These are phyloP conservation scores for Platerodrilus igneus DNA, from an alignment of 2,888 invertebrate species.

Conservation along the genomic window DNA sequence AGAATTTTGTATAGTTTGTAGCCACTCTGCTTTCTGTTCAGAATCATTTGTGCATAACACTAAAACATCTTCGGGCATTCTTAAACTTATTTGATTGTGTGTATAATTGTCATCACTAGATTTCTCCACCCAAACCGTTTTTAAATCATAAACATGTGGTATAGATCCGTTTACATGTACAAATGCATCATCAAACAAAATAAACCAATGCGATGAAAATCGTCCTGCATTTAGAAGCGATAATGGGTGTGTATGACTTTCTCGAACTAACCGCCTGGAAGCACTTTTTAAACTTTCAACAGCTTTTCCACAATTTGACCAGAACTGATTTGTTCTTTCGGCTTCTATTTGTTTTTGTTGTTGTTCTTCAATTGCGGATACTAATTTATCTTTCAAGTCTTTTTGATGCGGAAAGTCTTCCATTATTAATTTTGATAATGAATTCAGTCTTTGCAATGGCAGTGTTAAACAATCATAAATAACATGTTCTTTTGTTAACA, in stretches of 20 bases:
- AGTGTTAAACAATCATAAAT: slow-evolving; percentile 58
- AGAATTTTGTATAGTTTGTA: slow-evolving; percentile 68
- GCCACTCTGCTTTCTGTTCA: slow-evolving; percentile 74
- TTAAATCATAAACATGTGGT: slow-evolving; percentile 62
- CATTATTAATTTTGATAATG: slow-evolving; percentile 60
- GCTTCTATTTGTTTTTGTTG: slow-evolving; percentile 61
- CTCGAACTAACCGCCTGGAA: slow-evolving; percentile 70
- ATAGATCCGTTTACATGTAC: slow-evolving; percentile 69
- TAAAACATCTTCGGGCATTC: slow-evolving; percentile 74
- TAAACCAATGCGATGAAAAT: slow-evolving; percentile 75
- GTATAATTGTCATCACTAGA: slow-evolving; percentile 54
- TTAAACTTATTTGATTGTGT: slow-evolving; percentile 63
- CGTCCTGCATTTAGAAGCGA: slow-evolving; percentile 65
- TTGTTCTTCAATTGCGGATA: slow-evolving; percentile 59
- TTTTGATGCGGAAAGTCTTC: slow-evolving; percentile 48
- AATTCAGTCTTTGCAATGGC: slow-evolving; percentile 58
- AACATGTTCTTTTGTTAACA: slow-evolving; percentile 54
- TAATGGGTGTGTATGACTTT: slow-evolving; percentile 68
- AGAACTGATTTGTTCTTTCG: slow-evolving; percentile 66
- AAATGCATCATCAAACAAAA: slow-evolving; percentile 76
- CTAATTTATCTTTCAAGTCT: slow-evolving; percentile 59
- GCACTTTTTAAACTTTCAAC: slow-evolving; percentile 60
- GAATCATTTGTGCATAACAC: slow-evolving; percentile 62
- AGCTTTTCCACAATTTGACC: slow-evolving; percentile 65
- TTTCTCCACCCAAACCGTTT: slow-evolving; percentile 76